Evolutionary conservation across 1,140 invertebrate genomes (phyloP).

Genomic region (Zaprionus gabonicus): DNA sequence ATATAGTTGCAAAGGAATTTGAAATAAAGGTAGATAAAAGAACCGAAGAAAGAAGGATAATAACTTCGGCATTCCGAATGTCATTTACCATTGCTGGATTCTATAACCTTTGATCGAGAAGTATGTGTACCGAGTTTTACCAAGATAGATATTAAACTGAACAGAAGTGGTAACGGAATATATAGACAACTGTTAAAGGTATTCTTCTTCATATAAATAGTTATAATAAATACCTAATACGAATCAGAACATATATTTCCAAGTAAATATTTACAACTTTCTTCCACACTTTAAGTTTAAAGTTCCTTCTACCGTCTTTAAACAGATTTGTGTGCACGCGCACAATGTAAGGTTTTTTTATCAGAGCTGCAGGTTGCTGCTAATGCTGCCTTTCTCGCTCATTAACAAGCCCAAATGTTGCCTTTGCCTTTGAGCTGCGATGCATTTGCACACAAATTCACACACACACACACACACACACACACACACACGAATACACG

Average conservation of each 20-base stretch:
- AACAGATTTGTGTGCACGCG: background rate
- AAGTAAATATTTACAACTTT: background rate
- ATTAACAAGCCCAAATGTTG: constrained; percentile 42
- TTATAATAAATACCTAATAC: no score
- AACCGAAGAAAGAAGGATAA: no score
- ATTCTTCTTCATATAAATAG: no score
- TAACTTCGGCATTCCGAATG: no score
- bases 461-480: constrained; percentile 5
- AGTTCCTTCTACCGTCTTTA: background rate
- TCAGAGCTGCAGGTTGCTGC: constrained; percentile 24
- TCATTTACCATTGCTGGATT: no score
- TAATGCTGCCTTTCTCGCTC: constrained; percentile 34
- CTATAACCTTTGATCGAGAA: no score
- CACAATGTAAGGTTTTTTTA: constrained; percentile 8
- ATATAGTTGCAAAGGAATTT: no score
- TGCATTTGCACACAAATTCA: constrained; percentile 20
- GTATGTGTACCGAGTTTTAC: no score
- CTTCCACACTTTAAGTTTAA: background rate
- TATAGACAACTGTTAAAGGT: no score
- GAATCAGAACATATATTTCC: background rate
- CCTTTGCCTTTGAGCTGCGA: constrained; percentile 32
- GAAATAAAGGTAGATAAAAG: no score
- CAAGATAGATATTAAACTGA: no score
- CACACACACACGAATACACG: constrained; percentile 26
- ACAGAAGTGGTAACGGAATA: no score